These are phyloP conservation scores for Triplophysa rosa DNA, from an alignment of 2,113 vertebrate species.

Conservation along the genomic window DNA sequence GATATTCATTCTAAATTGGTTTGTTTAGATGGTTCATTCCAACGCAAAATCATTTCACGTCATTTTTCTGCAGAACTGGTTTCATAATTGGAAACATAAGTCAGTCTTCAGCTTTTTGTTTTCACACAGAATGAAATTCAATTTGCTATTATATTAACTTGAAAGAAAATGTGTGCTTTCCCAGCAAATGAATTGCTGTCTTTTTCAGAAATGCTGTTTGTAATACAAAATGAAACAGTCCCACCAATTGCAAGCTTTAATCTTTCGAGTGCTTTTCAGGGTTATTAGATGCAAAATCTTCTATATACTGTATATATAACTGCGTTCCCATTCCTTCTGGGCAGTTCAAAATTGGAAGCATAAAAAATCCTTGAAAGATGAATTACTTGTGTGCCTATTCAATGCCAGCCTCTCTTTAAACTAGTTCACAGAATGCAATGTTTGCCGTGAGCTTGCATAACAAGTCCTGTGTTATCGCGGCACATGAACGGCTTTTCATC, in stretches of 20 bases:
- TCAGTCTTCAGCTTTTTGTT: not conserved
- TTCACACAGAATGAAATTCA: conserved; percentile 19
- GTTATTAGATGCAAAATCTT: conserved; percentile 52
- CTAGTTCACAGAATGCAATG: conserved; percentile 52
- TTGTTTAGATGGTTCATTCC: not conserved
- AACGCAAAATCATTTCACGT: not conserved
- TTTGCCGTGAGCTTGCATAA: conserved; percentile 51
- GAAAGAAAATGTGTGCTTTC: not conserved
- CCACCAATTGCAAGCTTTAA: conserved; percentile 46
- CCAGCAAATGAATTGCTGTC: conserved; percentile 37
- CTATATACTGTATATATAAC: conserved; percentile 36
- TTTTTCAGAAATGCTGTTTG: conserved; percentile 38
- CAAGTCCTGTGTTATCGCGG: conserved; percentile 38
- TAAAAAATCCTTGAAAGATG: conserved; percentile 61
- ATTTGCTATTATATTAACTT: conserved; percentile 1
- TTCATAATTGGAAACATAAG: not conserved
- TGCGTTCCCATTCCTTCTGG: conserved; percentile 50
- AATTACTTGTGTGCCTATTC: conserved; percentile 58
- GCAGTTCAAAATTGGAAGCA: conserved; percentile 53
- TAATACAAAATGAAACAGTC: conserved; percentile 40
- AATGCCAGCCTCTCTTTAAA: conserved; percentile 46
- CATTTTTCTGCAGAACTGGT: not conserved
- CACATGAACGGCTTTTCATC: conserved; percentile 35
- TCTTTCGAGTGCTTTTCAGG: conserved; percentile 52
- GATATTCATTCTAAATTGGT: not conserved